Evolutionary conservation across 2,113 vertebrate genomes (phyloP).

Genomic region (Pseudorasbora parva): DNA sequence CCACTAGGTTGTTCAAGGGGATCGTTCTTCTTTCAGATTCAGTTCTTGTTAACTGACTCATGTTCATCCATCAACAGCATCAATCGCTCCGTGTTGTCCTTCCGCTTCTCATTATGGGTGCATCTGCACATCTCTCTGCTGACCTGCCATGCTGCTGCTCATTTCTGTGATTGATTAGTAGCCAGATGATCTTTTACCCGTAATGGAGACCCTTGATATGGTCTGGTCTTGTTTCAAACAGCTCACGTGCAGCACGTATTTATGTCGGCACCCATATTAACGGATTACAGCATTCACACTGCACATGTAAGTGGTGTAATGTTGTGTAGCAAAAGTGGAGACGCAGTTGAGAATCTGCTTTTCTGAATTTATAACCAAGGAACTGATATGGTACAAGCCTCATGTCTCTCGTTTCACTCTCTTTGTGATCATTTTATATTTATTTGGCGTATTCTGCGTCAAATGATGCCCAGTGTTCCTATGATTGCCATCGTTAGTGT

Average conservation of each 20-base stretch:
- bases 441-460: not conserved
- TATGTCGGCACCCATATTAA: not conserved
- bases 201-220: slow-evolving; percentile 30
- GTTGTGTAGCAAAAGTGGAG: too few species aligned
- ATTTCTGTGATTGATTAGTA: slow-evolving; percentile 38
- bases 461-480: not conserved
- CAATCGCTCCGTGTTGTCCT: slow-evolving; percentile 29
- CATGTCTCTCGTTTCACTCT: not conserved
- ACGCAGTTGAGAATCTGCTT: too few species aligned
- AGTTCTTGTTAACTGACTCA: slow-evolving; percentile 30
- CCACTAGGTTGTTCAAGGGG: slow-evolving; percentile 1
- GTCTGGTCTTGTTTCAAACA: not conserved
- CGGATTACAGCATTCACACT: not conserved
- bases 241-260: slow-evolving; percentile 5
- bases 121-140: slow-evolving; percentile 29
- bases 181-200: not conserved
- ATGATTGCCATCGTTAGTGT: not conserved
- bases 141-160: slow-evolving; percentile 12
- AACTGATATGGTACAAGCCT: too few species aligned
- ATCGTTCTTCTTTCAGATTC: slow-evolving; percentile 29
- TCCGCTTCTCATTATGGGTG: slow-evolving; percentile 36
- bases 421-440: not conserved
- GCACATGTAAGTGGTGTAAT: not conserved
- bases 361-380: too few species aligned
- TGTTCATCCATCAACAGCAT: slow-evolving; percentile 28